Evolutionary conservation across 2,888 invertebrate species (phyloP).

Genomic region (Tridacna gigas): DNA sequence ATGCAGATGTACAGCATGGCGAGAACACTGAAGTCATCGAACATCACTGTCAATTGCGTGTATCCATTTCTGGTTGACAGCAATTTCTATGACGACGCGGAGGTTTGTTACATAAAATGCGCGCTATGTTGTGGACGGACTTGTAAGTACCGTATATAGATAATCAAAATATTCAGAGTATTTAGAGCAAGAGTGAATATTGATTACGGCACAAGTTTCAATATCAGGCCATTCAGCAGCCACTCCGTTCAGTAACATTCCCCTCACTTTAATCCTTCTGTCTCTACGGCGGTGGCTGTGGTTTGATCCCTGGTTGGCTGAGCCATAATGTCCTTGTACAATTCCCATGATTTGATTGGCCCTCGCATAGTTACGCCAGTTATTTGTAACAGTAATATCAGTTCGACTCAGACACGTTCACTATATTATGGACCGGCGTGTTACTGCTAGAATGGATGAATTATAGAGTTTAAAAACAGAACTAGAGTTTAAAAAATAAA

Average conservation of each 20-base stretch:
- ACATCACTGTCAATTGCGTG: conserved; percentile 62
- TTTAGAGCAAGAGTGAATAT: too few relatives aligned
- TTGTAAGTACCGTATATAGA: background rate
- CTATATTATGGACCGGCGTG: too few relatives aligned
- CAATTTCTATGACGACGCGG: background rate
- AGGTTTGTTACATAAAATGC: too few relatives aligned
- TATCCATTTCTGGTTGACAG: conserved; percentile 70
- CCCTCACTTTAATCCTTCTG: conserved; percentile 61
- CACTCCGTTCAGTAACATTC: conserved; percentile 66
- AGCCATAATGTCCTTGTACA: conserved; percentile 60
- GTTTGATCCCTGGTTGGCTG: conserved; percentile 30
- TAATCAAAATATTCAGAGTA: too few relatives aligned
- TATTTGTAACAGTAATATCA: too few relatives aligned
- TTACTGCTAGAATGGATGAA: too few relatives aligned
- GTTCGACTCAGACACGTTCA: too few relatives aligned
- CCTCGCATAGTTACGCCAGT: too few relatives aligned
- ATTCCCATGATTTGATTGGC: conserved; percentile 60
- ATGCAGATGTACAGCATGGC: conserved; percentile 68
- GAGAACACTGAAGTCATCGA: conserved; percentile 50
- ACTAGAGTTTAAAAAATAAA: too few relatives aligned
- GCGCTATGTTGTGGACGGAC: background rate
- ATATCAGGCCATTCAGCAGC: conserved; percentile 66
- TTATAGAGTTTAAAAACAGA: too few relatives aligned
- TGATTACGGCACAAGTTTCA: too few relatives aligned
- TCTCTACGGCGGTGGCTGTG: conserved; percentile 47